A percentile compares a stretch with the other conserved stretches of the same genome.
These are phyloP conservation scores for Synergus umbraculus DNA, from an alignment of 2,888 invertebrate genomes.

Conservation along the genomic window DNA sequence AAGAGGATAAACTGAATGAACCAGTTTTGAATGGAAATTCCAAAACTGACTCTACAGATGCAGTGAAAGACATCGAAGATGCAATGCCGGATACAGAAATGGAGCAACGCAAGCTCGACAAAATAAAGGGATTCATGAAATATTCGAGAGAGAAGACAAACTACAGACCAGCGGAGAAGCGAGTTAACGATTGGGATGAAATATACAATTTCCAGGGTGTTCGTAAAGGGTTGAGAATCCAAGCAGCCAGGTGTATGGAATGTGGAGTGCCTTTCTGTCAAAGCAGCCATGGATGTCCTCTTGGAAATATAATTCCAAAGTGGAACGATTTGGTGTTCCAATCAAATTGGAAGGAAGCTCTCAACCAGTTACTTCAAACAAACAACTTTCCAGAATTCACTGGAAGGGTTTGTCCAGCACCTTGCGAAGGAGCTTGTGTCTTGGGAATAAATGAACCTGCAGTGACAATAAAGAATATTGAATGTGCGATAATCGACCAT, in stretches of 20 bases:
- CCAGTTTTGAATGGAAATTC: conserved; percentile 74
- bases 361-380: conserved; percentile 95
- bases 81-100: conserved; percentile 87
- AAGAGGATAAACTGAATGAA: conserved; percentile 76
- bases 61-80: conserved; percentile 92
- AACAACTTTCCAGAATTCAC: conserved; percentile 99
- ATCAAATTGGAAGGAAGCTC: conserved; percentile 95
- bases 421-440: conserved; percentile 99
- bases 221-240: conserved; percentile 91
- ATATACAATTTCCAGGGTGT: conserved; percentile 94
- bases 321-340: conserved; percentile 99
- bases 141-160: conserved; percentile 92
- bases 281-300: conserved; percentile 95
- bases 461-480: conserved; percentile 99
- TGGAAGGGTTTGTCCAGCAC: conserved; percentile 96
- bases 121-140: conserved; percentile 95
- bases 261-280: conserved; percentile 99
- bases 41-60: conserved; percentile 74
- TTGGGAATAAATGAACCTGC: conserved; percentile 96
- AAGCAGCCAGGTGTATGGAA: conserved; percentile 98
- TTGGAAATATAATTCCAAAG: conserved; percentile 99
- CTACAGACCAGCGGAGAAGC: conserved; percentile 91
- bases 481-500: conserved; percentile 98
- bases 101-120: conserved; percentile 89
- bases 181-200: conserved; percentile 97